Conservation (phyloP, 2,888 invertebrate genomes). For the Callimorpha dominula region DNA sequence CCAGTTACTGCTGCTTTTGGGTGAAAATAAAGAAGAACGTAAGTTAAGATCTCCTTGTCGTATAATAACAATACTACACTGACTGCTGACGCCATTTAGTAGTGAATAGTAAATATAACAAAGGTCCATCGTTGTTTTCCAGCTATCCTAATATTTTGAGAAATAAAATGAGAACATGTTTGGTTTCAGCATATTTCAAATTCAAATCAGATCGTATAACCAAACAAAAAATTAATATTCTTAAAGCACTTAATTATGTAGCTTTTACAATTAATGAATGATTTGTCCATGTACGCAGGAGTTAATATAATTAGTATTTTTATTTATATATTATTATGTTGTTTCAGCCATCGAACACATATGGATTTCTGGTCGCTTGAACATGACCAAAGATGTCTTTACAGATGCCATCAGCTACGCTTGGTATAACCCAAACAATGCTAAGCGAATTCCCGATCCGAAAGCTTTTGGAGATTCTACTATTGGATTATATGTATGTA, state of each 20-base stretch:
- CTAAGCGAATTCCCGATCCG: constrained; percentile 67
- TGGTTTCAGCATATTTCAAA: too few species aligned
- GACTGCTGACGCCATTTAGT: constrained; percentile 40
- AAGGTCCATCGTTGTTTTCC: neutral
- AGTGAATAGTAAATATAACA: neutral
- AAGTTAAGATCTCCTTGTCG: constrained; percentile 22
- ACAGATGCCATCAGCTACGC: constrained; percentile 60
- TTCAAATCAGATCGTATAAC: too few species aligned
- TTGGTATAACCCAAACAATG: constrained; percentile 72
- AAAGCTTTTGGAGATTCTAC: constrained; percentile 50
- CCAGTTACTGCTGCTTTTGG: constrained; percentile 76
- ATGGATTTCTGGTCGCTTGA: constrained; percentile 78
- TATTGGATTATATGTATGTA: constrained; percentile 57
- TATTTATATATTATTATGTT: too few species aligned
- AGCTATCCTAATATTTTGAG: neutral
- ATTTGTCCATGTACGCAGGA: too few species aligned
- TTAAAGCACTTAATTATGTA: too few species aligned
- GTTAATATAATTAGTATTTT: too few species aligned
- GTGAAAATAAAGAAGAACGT: constrained; percentile 79
- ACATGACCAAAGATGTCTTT: constrained; percentile 68
- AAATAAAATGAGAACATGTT: too few species aligned
- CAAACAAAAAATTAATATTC: too few species aligned
- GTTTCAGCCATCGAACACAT: constrained; percentile 74
- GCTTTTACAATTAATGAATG: too few species aligned
- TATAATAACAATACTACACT: neutral